Base-by-base conservation (phyloP, 2,888 invertebrate species). In the Melitaea athalia region DNA sequence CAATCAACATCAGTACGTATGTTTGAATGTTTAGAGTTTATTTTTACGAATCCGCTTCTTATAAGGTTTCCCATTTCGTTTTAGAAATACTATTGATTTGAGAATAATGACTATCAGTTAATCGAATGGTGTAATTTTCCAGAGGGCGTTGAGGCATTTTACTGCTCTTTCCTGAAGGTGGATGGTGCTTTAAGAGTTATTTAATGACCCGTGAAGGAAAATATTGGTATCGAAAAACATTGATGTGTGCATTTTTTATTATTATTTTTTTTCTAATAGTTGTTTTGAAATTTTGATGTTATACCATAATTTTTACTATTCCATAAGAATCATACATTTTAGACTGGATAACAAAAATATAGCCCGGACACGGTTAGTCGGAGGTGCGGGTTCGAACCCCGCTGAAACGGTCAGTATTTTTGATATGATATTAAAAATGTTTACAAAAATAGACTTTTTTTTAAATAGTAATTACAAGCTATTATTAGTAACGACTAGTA, bases 61-160 rank as follows among this genome's bases (percentile, higher is more conserved):
- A 70, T 68, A 70, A 73, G 64, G 70, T 72, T 72, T 70, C 70
- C 69, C 69, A 69, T 75, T 75, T 64, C 71, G 73, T 74, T 75
- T 73, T 76, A 72, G 74, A 76, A 74, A 73, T 70, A 75, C 76
- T 76, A 81, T 79, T 81, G 79, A 79, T 79, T 79, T 77, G 77
- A 74, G 76, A 78, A 78, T 81, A 80, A 80, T 78, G 78, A 79
- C 78, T 78, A 77, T 78, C 77, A 77, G 77, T 78, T 79, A 76
- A 76, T 75, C 75, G 76, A 78, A 75, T 76, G 76, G 74, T 77
- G 76, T 75, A 74, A 74, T 79, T 77, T 78, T 75, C 73, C 76
- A 75, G 74, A 76, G 76, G 73, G 74, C 69, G 72, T 69, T 62
- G 67, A 69, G 71, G 76, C 73, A 74, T 74, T 74, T 75, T 70